Evolutionary conservation across 2,797 vertebrate species (phyloP), one percentile per base, ranked within the genome.

Genomic region (Ptychobarbus kaznakovi): DNA sequence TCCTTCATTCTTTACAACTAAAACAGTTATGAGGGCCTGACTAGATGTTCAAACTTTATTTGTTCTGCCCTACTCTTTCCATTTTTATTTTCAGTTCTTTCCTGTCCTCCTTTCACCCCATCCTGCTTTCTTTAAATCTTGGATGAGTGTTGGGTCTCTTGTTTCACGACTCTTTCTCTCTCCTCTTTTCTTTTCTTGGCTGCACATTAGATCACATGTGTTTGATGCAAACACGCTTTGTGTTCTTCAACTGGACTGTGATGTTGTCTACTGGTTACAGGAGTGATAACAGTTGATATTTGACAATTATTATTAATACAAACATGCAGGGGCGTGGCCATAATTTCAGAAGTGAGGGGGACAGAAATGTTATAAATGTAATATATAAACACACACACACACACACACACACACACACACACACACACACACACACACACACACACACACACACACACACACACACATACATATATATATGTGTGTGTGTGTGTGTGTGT

Each of bases 71-170:
- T 46, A n/a, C 63, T 44, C 16, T 76, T 72, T 76, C 80, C 49
- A 28, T 73, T 83, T 28, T 80, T 87, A 76, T 81, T 87, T 84
- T 70, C 16, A 81, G 58, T 46, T 51, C 63, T 35, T 70, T 81
- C 44, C 78, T 84, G 78, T 77, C 65, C 65, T 72, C 28, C 68
- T 61, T 81, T 69, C 46, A 58, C 70, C 63, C 32, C 46, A 22
- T 79, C 68, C 40, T 25, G 28, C 63, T 84, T 75, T 44, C 61
- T 46, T 25, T 76, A 56, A 76, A 61, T 69, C 77, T 69, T 58
- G 40, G 53, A 84, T 74, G 56, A 83, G 76, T 44, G 58, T 66
- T 32, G 32, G 22, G 49, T 38, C 53, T 85, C 72, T 61, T 49
- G 15, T 81, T 82, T 80, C 51, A 56, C 6, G 51, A 56, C 20